Conservation (phyloP, 2,797 vertebrate genomes). For the Takifugu rubripes region DNA sequence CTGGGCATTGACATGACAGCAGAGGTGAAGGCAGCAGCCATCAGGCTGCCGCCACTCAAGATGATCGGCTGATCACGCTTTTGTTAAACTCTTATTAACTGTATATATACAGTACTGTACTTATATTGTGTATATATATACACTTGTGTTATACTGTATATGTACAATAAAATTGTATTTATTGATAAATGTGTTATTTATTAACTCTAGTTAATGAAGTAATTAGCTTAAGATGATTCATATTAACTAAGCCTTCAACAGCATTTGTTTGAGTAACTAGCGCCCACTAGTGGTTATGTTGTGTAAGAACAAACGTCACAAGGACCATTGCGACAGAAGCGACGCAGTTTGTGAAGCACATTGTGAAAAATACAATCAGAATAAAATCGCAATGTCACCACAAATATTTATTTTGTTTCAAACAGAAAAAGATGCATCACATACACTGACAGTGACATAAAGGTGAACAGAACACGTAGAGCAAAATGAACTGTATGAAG, state of each 20-base stretch:
- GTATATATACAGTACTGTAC: not conserved
- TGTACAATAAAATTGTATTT: slow-evolving; percentile 2
- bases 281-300: not conserved
- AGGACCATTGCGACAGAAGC: not conserved
- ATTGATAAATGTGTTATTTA: not conserved
- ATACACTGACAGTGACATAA: not conserved
- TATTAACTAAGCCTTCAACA: too few relatives aligned
- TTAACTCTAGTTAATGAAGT: too few relatives aligned
- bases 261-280: not conserved
- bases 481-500: too few relatives aligned
- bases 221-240: too few relatives aligned
- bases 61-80: slow-evolving; percentile 51
- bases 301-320: not conserved
- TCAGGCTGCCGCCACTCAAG: slow-evolving; percentile 79
- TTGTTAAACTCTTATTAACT: not conserved
- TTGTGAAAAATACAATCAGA: not conserved
- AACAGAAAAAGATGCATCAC: not conserved
- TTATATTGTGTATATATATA: too few relatives aligned
- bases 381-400: not conserved
- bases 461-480: not conserved
- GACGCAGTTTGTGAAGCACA: not conserved
- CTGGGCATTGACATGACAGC: slow-evolving; percentile 86
- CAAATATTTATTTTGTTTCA: not conserved
- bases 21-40: slow-evolving; percentile 82
- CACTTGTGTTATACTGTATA: not conserved